Evolutionary conservation across 2,113 vertebrate species (phyloP).

Genomic region (Pachyramphus minor): DNA sequence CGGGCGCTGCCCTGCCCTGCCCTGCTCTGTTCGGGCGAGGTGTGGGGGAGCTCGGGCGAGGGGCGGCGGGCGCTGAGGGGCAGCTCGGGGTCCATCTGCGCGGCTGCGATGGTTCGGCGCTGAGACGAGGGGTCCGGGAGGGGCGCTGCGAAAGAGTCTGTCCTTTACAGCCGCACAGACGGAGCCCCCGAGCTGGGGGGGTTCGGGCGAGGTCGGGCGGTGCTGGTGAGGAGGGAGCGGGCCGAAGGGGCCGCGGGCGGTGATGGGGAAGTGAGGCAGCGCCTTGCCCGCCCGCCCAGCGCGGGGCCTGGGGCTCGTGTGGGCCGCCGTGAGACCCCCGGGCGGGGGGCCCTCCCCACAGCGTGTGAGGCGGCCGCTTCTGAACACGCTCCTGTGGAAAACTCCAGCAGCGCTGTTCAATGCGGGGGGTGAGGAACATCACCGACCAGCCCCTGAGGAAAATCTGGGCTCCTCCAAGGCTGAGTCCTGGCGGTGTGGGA

Average conservation of each 20-base stretch:
- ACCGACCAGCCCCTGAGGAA: not conserved
- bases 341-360: not conserved
- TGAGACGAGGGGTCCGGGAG: not conserved
- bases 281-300: not conserved
- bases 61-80: too few species aligned
- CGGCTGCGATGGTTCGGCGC: accelerated
- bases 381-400: accelerated
- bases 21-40: too few species aligned
- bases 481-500: not conserved
- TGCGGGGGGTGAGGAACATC: not conserved
- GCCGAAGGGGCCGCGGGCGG: not conserved
- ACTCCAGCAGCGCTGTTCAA: not conserved
- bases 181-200: too few species aligned
- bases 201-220: not conserved
- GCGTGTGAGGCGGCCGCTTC: accelerated
- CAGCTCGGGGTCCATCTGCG: not conserved
- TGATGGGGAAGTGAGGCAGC: not conserved
- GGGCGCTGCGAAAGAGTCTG: not conserved
- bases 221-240: not conserved
- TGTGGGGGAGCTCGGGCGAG: too few species aligned
- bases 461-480: not conserved
- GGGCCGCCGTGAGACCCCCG: not conserved
- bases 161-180: not conserved
- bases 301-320: not conserved
- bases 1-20: not conserved